phyloP scores from a whole-genome alignment of 2,888 invertebrate genomes.

The Chrysolina oricalcia region DNA sequence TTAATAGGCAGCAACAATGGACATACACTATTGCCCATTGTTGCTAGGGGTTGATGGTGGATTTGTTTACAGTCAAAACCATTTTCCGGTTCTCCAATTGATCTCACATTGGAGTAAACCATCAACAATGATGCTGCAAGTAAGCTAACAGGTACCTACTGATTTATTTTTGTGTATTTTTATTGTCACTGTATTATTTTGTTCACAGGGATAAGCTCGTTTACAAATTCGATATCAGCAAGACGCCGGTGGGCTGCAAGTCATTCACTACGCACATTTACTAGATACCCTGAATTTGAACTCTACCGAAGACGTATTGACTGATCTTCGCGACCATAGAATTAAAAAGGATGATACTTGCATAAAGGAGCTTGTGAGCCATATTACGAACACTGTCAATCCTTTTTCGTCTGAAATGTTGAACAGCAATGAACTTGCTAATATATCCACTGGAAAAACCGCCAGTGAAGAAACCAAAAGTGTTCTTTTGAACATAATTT shows the following conservation, averaged over 20 bases:
- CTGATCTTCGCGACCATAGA: no score
- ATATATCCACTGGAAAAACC: conserved; percentile 26
- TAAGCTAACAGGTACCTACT: not conserved
- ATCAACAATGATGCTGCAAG: conserved; percentile 4
- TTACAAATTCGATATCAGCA: conserved; percentile 35
- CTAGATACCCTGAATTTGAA: not conserved
- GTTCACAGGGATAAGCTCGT: not conserved
- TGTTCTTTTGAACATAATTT: conserved; percentile 28
- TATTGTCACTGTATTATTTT: not conserved
- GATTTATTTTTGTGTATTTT: not conserved
- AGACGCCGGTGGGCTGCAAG: conserved; percentile 44
- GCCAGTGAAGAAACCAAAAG: conserved; percentile 35
- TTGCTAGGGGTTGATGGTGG: no score
- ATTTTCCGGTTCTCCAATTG: conserved; percentile 35
- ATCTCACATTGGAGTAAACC: conserved; percentile 36
- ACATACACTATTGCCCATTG: no score
- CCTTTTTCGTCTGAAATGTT: conserved; percentile 4
- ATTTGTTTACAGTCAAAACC: no score
- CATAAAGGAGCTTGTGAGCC: conserved; percentile 15
- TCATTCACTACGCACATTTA: conserved; percentile 62
- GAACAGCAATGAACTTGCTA: conserved; percentile 17
- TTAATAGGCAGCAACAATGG: no score
- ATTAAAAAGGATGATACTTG: not conserved
- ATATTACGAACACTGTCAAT: conserved; percentile 3
- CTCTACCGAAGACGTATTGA: not conserved